Evolutionary conservation across 2,797 vertebrate genomes (phyloP).

Genomic region (Halcyon leucocephala): DNA sequence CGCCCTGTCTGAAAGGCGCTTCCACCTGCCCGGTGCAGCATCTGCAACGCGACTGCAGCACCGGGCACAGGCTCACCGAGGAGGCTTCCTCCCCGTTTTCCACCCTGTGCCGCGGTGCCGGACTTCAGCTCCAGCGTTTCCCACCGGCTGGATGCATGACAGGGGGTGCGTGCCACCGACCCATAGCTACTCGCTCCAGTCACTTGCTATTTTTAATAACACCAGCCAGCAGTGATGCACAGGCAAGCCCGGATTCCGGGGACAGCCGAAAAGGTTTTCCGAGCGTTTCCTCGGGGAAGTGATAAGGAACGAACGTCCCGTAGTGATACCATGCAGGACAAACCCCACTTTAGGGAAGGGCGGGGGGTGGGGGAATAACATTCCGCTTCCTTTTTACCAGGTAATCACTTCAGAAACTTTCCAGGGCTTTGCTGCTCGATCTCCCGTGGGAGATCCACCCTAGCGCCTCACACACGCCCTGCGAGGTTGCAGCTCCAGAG

Average conservation of each 20-base stretch:
- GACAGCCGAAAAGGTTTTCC: background rate
- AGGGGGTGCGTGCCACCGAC: background rate
- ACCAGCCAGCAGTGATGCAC: background rate
- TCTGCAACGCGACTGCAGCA: background rate
- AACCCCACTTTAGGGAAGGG: background rate
- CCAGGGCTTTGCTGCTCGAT: background rate
- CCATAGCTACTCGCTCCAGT: background rate
- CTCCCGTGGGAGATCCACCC: rapidly evolving
- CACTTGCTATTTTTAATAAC: background rate
- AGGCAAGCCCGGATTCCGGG: background rate
- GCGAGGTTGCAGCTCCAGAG: too few species aligned
- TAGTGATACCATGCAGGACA: background rate
- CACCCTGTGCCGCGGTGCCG: background rate
- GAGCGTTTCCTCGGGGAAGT: background rate
- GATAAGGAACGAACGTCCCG: background rate
- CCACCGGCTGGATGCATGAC: background rate
- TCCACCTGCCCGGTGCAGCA: background rate
- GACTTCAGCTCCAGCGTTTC: background rate
- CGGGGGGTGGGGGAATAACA: background rate
- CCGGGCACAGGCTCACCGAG: background rate
- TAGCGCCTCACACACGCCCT: background rate
- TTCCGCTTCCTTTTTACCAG: background rate
- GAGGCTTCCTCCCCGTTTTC: background rate
- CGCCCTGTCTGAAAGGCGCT: background rate
- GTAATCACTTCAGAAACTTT: background rate